Conservation (phyloP, 2,797 vertebrate species). For the Coilia nasus region DNA sequence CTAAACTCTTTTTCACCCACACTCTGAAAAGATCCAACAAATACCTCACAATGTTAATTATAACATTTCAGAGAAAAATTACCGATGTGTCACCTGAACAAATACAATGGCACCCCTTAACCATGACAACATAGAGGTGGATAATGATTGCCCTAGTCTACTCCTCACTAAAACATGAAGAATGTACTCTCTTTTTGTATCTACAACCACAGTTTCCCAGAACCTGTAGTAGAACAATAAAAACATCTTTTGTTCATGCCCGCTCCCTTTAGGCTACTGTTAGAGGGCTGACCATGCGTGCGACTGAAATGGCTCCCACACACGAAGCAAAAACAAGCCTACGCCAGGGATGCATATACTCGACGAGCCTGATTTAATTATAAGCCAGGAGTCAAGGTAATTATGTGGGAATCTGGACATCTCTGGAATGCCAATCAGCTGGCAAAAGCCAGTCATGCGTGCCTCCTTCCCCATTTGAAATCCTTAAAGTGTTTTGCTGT, state of each 20-base stretch:
- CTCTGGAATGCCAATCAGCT: slow-evolving; percentile 21
- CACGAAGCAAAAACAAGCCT: neutral
- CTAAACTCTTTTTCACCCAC: neutral
- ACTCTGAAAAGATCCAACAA: neutral
- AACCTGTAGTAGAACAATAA: slow-evolving; percentile 41
- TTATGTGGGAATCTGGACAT: slow-evolving; percentile 5
- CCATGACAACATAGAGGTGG: neutral
- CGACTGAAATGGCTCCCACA: slow-evolving; percentile 37
- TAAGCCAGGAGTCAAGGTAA: slow-evolving; percentile 17
- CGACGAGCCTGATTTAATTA: neutral
- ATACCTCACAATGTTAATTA: neutral
- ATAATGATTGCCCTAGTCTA: neutral
- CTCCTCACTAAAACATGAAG: neutral
- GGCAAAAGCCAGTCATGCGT: neutral
- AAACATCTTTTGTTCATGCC: slow-evolving; percentile 31
- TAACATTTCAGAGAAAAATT: neutral
- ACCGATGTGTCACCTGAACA: neutral
- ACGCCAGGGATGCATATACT: neutral
- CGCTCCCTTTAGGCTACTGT: slow-evolving; percentile 45
- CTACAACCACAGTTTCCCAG: neutral
- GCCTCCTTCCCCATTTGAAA: neutral
- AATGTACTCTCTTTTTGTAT: neutral
- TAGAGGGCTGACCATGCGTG: slow-evolving; percentile 20
- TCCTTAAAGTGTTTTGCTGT: neutral
- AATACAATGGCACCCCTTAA: neutral